Evolutionary conservation across 2,113 vertebrate species (phyloP).

Genomic region (Rhagologus leucostigma): DNA sequence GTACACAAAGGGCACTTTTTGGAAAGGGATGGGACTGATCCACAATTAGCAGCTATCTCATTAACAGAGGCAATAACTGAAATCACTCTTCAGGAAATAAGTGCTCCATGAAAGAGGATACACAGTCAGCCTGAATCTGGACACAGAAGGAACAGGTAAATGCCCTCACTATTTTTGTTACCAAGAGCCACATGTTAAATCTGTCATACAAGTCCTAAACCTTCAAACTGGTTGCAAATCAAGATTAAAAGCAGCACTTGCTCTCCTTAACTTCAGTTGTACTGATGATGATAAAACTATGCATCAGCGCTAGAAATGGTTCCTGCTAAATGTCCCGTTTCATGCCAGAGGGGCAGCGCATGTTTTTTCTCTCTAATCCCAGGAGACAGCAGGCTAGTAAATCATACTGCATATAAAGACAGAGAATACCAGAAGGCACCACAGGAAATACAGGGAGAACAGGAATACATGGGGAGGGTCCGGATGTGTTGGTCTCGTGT

Average conservation of each 20-base stretch:
- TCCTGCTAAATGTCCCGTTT: neutral
- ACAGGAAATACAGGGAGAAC: neutral
- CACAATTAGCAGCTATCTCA: neutral
- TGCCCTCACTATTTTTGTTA: neutral
- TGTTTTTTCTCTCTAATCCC: neutral
- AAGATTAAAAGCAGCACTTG: neutral
- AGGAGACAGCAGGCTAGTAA: neutral
- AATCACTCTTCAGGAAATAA: neutral
- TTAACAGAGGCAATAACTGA: neutral
- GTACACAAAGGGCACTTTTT: neutral
- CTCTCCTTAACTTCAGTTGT: neutral
- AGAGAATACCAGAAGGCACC: neutral
- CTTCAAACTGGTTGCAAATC: neutral
- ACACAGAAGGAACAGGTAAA: neutral
- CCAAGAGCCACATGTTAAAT: neutral
- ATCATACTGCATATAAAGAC: neutral
- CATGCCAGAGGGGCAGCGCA: neutral
- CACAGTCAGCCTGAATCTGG: rapidly evolving
- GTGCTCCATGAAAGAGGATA: neutral
- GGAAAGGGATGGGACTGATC: neutral
- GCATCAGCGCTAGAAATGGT: neutral
- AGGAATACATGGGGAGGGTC: neutral
- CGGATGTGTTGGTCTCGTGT: neutral
- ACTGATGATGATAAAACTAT: neutral
- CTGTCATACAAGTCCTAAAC: neutral